phyloP scores from a whole-genome alignment of 2,888 invertebrate species.

The Lissocephala sabroskyi region DNA sequence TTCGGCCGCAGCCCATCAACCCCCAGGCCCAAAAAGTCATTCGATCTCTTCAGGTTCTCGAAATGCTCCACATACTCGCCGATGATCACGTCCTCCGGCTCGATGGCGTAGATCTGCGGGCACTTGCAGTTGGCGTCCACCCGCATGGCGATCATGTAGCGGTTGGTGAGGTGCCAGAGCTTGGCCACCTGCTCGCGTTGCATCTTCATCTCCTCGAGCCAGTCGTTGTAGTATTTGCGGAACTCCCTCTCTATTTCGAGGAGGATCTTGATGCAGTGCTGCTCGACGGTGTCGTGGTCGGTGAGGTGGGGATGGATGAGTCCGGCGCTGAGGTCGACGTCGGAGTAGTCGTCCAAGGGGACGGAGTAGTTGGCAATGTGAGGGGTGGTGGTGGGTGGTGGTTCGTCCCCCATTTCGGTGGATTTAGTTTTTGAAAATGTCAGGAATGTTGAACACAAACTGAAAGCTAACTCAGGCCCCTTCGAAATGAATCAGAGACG shows the following conservation, averaged over 20 bases:
- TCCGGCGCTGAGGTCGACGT: background rate
- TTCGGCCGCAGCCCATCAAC: conserved; percentile 29
- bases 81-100: conserved; percentile 39
- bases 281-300: conserved; percentile 16
- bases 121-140: conserved; percentile 29
- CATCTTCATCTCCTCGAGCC: conserved; percentile 36
- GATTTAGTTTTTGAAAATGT: too few species aligned
- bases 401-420: background rate
- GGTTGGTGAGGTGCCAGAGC: conserved; percentile 45
- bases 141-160: conserved; percentile 33
- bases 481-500: too few species aligned
- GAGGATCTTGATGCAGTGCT: conserved; percentile 22
- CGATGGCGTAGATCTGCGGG: conserved; percentile 30
- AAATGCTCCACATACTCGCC: conserved; percentile 43
- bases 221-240: conserved; percentile 24
- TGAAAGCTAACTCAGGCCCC: too few species aligned
- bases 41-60: conserved; percentile 39
- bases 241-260: conserved; percentile 44
- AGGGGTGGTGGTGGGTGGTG: background rate
- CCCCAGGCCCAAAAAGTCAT: conserved; percentile 17
- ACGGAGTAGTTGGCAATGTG: background rate
- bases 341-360: background rate
- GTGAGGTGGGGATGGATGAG: background rate
- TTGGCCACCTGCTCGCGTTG: conserved; percentile 47
- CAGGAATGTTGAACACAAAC: too few species aligned